Base-by-base conservation (phyloP, 1,140 invertebrate genomes). In the Zaprionus ornatus region DNA sequence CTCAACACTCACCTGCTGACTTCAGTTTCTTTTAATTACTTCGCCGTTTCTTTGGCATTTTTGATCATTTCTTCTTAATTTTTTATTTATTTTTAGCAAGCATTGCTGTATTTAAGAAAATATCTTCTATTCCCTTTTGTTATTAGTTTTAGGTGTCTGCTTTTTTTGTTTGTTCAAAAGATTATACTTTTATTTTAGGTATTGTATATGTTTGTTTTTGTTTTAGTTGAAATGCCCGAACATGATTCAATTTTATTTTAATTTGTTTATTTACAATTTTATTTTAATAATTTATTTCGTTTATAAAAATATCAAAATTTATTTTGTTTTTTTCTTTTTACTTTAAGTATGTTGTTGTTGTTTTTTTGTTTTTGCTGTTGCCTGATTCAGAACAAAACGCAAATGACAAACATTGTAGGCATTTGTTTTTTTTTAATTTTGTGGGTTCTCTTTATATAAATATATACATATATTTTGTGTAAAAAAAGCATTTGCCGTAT, bases 381-480 rank as follows among this genome's bases (percentile, higher is more conserved):
- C 65, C 56, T 74, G 56, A 42, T 52, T 68, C 67, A 60, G 70
- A 78, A 81, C 68, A 66, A 86, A 77, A 70, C 61, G 25, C 48
- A 87, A 79, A 79, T 82, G 83, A 77, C 72, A 79, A 86, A 87
- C 40, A 63, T 75, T 62, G 74, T 68, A 64, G 68, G 68, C 60
- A 67, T 72, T 75, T 17, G 40, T 70, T 57, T 77, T 48, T 67
- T 67, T 61, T 68, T 40, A 40, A 69, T 42, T 65, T 62, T 69
- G 68, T 74, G 29, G 25, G 62, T 25, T 63, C 69, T 63, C 52
- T 56, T 67, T 64, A 73, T 83, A 77, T 84, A 86, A 88, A 86
- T 88, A 86, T 86, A 70, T 86, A 86, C 84, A 86, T 80, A 88
- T 88, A 66, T 88, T 75, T 62, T 79, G 61, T 77, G 61, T 80